Evolutionary conservation across 2,113 vertebrate species (phyloP).

Genomic region (Phylloscopus trochilus): DNA sequence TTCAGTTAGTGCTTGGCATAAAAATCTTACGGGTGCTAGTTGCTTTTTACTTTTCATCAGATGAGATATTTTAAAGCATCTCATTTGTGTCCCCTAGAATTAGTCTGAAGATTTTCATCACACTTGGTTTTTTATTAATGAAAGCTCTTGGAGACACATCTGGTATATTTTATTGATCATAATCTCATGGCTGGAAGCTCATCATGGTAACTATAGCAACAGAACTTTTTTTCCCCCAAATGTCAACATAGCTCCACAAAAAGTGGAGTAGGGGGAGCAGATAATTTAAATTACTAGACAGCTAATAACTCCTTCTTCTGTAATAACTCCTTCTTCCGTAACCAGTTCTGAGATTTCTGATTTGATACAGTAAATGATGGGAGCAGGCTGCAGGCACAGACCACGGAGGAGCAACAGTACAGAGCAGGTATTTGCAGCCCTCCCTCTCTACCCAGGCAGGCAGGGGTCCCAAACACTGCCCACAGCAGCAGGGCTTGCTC

Average conservation of each 20-base stretch:
- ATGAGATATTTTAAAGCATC: neutral
- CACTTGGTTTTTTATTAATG: slow-evolving; percentile 9
- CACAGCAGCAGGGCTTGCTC: neutral
- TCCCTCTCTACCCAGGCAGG: neutral
- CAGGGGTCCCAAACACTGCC: neutral
- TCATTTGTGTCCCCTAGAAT: neutral
- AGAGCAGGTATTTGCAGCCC: neutral
- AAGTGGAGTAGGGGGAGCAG: neutral
- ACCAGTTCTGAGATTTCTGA: neutral
- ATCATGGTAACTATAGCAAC: slow-evolving; percentile 58
- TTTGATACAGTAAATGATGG: slow-evolving; percentile 18
- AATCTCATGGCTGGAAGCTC: slow-evolving; percentile 25
- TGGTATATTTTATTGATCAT: slow-evolving; percentile 60
- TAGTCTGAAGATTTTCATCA: neutral
- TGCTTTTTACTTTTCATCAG: neutral
- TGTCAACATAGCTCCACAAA: neutral
- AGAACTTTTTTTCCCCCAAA: neutral
- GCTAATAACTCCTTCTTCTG: slow-evolving; percentile 19
- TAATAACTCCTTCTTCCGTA: neutral
- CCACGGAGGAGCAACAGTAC: rapidly evolving
- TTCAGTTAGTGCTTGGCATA: neutral
- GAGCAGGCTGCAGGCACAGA: neutral
- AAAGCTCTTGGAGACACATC: slow-evolving; percentile 40
- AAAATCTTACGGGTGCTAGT: neutral
- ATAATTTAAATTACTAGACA: slow-evolving; percentile 11